A percentile compares a stretch with the other conserved stretches of the same genome.
Evolutionary conservation across 2,113 vertebrate species (phyloP).

Genomic region (Junco hyemalis): DNA sequence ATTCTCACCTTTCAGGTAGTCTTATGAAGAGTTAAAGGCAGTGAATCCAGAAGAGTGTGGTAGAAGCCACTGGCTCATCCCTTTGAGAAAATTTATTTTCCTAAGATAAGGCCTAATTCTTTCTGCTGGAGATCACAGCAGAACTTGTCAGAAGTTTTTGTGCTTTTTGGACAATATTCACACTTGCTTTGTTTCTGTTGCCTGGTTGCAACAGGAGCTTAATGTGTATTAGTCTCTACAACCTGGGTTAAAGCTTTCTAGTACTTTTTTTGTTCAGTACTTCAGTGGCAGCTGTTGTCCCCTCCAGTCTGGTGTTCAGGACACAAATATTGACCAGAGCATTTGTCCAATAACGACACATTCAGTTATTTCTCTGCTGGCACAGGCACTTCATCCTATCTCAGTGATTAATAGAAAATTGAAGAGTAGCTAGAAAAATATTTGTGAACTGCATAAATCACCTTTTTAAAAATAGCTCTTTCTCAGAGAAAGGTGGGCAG

Average conservation of each 20-base stretch:
- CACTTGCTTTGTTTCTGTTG: neutral
- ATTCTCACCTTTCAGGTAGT: neutral
- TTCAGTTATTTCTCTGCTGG: neutral
- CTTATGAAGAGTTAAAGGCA: neutral
- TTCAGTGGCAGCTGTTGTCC: neutral
- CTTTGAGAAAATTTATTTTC: neutral
- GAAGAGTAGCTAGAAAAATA: constrained; percentile 37
- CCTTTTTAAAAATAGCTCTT: constrained; percentile 52
- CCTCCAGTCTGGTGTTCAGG: neutral
- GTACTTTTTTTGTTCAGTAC: neutral
- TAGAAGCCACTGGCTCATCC: neutral
- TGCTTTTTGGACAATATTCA: neutral
- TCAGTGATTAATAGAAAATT: neutral
- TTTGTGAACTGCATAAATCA: constrained; percentile 7
- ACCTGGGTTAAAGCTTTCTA: neutral
- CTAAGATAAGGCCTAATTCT: neutral
- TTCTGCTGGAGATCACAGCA: neutral
- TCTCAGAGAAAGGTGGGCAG: constrained; percentile 7
- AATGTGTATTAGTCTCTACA: neutral
- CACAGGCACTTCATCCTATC: neutral
- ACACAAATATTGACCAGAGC: neutral
- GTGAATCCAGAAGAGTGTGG: neutral
- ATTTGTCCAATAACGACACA: neutral
- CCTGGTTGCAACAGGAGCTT: neutral
- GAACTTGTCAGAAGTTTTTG: neutral